Evolutionary conservation across 2,113 vertebrate genomes (phyloP).

Genomic region (Nanorana parkeri): DNA sequence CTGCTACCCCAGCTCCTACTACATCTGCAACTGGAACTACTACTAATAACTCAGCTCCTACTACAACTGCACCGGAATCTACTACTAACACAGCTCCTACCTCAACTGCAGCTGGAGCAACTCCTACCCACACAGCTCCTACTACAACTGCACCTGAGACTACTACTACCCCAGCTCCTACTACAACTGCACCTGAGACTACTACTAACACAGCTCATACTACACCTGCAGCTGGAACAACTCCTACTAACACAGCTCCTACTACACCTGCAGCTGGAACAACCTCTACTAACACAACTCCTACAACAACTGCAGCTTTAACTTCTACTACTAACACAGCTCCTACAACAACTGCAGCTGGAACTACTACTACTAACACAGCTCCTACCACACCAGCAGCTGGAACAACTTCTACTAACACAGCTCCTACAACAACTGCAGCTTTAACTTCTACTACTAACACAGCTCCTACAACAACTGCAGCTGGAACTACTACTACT

Average conservation of each 20-base stretch:
- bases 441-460: too few species aligned
- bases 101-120: not conserved
- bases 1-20: too few species aligned
- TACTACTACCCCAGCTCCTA: not conserved
- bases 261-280: not conserved
- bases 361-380: not conserved
- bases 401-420: too few species aligned
- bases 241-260: not conserved
- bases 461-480: too few species aligned
- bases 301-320: not conserved
- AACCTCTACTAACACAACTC: not conserved
- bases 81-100: not conserved
- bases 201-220: not conserved
- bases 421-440: too few species aligned
- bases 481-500: too few species aligned
- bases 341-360: not conserved
- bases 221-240: not conserved
- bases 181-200: not conserved
- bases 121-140: not conserved
- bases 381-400: too few species aligned
- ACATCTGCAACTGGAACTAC: not conserved
- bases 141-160: not conserved
- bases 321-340: too few species aligned
- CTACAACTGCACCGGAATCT: not conserved
- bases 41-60: not conserved